phyloP scores from a whole-genome alignment of 1,140 invertebrate species.

The Nebria ingens region DNA sequence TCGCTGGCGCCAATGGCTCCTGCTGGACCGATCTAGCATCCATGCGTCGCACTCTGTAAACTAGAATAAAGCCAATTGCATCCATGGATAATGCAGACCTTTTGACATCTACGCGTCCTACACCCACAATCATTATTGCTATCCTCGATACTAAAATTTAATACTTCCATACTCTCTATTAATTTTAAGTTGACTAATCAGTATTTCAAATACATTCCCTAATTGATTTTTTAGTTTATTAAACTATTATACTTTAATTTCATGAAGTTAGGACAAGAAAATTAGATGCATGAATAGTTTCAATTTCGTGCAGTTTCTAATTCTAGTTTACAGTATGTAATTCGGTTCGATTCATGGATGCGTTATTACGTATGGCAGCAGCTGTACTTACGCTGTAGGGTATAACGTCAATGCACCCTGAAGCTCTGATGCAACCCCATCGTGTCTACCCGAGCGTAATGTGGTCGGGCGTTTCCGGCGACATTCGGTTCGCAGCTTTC shows the following conservation, averaged over 20 bases:
- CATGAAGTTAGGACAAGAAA: too few relatives aligned
- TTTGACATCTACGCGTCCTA: not conserved
- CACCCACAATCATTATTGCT: not conserved
- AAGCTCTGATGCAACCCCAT: slow-evolving; percentile 2
- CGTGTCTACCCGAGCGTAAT: slow-evolving; percentile 4
- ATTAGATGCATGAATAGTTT: too few relatives aligned
- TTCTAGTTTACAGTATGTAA: too few relatives aligned
- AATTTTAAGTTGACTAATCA: too few relatives aligned
- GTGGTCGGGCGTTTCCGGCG: not conserved
- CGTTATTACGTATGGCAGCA: not conserved
- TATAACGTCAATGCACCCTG: slow-evolving; percentile 3
- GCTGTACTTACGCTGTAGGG: not conserved
- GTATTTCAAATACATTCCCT: too few relatives aligned
- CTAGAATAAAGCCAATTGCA: not conserved
- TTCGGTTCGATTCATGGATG: too few relatives aligned
- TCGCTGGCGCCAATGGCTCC: not conserved
- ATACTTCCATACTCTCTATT: too few relatives aligned
- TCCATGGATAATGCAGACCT: not conserved
- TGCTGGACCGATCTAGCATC: not conserved
- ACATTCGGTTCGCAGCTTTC: not conserved
- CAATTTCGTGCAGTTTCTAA: too few relatives aligned
- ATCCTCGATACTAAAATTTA: too few relatives aligned
- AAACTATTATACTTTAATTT: too few relatives aligned
- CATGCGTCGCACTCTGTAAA: not conserved
- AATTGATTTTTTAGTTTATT: too few relatives aligned